These are phyloP conservation scores for Linyphia triangularis DNA, from an alignment of 2,888 invertebrate species.

Conservation along the genomic window DNA sequence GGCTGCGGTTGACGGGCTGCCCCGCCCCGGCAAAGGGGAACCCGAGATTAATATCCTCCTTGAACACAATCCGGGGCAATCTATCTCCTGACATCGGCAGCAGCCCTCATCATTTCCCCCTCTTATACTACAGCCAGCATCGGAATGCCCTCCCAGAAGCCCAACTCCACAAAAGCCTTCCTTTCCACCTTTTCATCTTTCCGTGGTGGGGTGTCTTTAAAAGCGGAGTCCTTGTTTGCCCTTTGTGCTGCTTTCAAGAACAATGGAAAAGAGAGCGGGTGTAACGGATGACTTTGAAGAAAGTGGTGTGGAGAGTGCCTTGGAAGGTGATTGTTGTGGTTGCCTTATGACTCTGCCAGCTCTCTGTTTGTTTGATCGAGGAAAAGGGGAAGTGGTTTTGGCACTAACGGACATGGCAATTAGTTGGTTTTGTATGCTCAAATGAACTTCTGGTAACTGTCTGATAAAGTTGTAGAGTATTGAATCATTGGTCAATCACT, in stretches of 20 bases:
- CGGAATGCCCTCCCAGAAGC: too few relatives aligned
- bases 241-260: background rate
- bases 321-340: background rate
- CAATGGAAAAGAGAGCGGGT: background rate
- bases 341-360: background rate
- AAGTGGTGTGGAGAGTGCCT: background rate
- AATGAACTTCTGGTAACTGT: too few relatives aligned
- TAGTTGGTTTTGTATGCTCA: too few relatives aligned
- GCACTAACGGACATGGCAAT: background rate
- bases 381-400: background rate
- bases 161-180: too few relatives aligned
- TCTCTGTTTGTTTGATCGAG: background rate
- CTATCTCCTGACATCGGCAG: conserved; percentile 74
- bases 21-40: conserved; percentile 69
- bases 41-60: conserved; percentile 72
- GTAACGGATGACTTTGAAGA: background rate
- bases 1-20: conserved; percentile 69
- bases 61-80: conserved; percentile 71
- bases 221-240: background rate
- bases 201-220: too few relatives aligned
- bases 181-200: too few relatives aligned
- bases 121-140: too few relatives aligned
- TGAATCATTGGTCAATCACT: too few relatives aligned
- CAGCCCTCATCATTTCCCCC: conserved; percentile 30
- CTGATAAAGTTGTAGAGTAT: too few relatives aligned